These are phyloP conservation scores for Pseudoatta argentina DNA, from an alignment of 1,140 invertebrate species.

Conservation along the genomic window DNA sequence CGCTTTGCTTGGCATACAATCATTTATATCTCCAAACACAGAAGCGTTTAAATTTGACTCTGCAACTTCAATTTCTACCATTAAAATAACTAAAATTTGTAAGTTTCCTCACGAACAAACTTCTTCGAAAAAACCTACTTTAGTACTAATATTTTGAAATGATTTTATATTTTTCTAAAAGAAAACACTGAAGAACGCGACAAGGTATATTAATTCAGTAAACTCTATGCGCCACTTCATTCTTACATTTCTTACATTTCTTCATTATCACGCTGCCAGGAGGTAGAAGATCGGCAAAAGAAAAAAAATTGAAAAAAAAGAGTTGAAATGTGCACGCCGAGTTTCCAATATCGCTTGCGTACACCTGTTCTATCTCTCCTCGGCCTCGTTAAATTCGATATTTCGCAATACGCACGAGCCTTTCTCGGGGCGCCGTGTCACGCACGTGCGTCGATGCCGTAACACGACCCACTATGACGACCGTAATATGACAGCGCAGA, in stretches of 20 bases:
- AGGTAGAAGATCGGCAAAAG: constrained; percentile 50
- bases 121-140: neutral
- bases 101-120: neutral
- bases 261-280: constrained; percentile 53
- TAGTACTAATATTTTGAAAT: neutral
- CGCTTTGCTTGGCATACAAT: neutral
- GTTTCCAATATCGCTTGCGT: constrained; percentile 70
- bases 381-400: constrained; percentile 75
- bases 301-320: neutral
- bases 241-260: constrained; percentile 21
- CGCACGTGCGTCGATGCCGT: constrained; percentile 75
- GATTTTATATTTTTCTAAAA: constrained; percentile 2
- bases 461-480: constrained; percentile 57
- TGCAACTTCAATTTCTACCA: neutral
- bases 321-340: constrained; percentile 53
- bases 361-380: constrained; percentile 69
- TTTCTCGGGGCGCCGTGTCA: constrained; percentile 71
- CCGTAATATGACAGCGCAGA: constrained; percentile 65
- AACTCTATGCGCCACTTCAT: constrained; percentile 18
- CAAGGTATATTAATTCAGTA: constrained; percentile 19
- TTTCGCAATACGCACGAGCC: constrained; percentile 75
- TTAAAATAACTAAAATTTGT: too few relatives aligned
- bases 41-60: neutral
- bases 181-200: neutral
- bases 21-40: neutral